Percentiles rank a stretch among this genome's conserved stretches.
phyloP scores from a whole-genome alignment of 2,888 invertebrate genomes.

The Mesochorus sp. region DNA sequence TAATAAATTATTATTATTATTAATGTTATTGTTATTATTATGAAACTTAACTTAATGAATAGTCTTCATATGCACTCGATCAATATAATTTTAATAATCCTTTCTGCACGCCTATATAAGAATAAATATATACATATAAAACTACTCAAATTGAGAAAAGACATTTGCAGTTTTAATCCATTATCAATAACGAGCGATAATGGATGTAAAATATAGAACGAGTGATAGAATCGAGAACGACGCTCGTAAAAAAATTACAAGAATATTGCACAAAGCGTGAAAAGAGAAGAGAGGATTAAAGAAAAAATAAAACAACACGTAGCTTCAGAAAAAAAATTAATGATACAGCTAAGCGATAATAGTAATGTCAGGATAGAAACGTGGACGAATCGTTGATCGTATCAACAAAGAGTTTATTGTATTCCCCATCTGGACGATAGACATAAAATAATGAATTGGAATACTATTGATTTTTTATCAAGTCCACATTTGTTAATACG shows the following conservation, averaged over 20 bases:
- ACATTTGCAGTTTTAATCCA: slow-evolving; percentile 4
- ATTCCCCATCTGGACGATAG: slow-evolving; percentile 2
- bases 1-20: no score
- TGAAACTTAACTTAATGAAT: not conserved
- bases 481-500: no score
- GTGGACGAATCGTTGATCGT: slow-evolving; percentile 29
- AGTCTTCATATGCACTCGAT: not conserved
- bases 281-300: not conserved
- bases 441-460: not conserved
- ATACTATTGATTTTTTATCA: not conserved
- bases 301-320: not conserved
- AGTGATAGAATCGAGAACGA: not conserved
- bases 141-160: not conserved
- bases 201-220: not conserved
- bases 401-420: not conserved
- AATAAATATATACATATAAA: not conserved
- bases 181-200: slow-evolving; percentile 31
- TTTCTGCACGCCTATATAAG: not conserved
- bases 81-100: not conserved
- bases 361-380: slow-evolving; percentile 57
- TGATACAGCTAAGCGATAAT: slow-evolving; percentile 58
- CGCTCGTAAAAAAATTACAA: not conserved
- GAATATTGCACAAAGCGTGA: not conserved
- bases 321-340: slow-evolving; percentile 25
- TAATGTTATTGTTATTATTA: not conserved